Evolutionary conservation across 1,140 invertebrate genomes (phyloP).

Genomic region (Drosophila athabasca): DNA sequence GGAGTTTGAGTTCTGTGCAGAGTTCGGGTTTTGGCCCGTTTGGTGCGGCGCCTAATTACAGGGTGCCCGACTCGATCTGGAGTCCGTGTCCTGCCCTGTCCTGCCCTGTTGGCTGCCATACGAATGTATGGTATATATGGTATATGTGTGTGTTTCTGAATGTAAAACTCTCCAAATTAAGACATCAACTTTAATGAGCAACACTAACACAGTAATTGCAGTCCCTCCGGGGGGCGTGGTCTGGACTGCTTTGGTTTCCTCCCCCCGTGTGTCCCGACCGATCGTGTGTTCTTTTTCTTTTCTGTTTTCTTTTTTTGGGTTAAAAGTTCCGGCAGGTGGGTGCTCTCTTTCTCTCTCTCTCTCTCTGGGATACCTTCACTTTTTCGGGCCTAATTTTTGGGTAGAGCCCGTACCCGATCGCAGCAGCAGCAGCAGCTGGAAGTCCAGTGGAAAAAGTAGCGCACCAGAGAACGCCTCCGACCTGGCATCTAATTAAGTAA

Average conservation of each 20-base stretch:
- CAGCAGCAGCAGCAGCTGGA: slow-evolving; percentile 36
- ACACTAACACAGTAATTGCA: slow-evolving; percentile 79
- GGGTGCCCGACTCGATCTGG: slow-evolving; percentile 53
- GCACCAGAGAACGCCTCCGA: slow-evolving; percentile 69
- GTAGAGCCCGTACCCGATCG: slow-evolving; percentile 14
- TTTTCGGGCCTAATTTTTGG: slow-evolving; percentile 62
- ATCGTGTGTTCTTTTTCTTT: slow-evolving; percentile 24
- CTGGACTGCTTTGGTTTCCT: slow-evolving; percentile 63
- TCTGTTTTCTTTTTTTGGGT: slow-evolving; percentile 32
- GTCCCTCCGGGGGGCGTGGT: slow-evolving; percentile 56
- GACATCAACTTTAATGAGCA: slow-evolving; percentile 80
- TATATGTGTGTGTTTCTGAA: slow-evolving; percentile 30
- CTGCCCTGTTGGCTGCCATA: slow-evolving; percentile 31
- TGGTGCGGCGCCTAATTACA: slow-evolving; percentile 78
- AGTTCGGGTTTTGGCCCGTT: slow-evolving; percentile 16
- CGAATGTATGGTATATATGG: slow-evolving; percentile 30
- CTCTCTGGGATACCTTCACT: slow-evolving; percentile 51
- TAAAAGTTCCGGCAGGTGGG: slow-evolving; percentile 75
- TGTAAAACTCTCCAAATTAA: slow-evolving; percentile 76
- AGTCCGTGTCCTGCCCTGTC: slow-evolving; percentile 17
- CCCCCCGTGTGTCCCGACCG: slow-evolving; percentile 8
- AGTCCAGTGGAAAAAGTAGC: slow-evolving; percentile 58
- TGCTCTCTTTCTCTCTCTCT: slow-evolving; percentile 7
- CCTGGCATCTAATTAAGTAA: slow-evolving; percentile 74
- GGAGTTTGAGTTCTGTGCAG: not conserved